Conservation (phyloP, 2,113 vertebrate species). For the Ptilonorhynchus violaceus region DNA sequence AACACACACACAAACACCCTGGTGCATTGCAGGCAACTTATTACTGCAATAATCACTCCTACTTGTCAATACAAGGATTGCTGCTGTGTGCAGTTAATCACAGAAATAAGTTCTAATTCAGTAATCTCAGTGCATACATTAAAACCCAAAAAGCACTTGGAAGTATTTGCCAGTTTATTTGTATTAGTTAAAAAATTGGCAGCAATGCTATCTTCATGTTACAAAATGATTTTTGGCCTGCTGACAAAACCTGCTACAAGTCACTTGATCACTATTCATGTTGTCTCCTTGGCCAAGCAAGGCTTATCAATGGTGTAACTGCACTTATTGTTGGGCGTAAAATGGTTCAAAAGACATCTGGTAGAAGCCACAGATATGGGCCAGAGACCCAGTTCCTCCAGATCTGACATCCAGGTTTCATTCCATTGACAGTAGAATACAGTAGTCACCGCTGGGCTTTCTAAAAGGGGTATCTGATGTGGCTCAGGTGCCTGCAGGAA, state of each 20-base stretch:
- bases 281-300: neutral
- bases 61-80: slow-evolving; percentile 17
- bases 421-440: neutral
- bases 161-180: slow-evolving; percentile 48
- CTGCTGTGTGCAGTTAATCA: neutral
- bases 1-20: neutral
- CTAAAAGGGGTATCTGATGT: neutral
- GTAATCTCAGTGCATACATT: neutral
- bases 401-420: neutral
- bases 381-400: neutral
- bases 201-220: neutral
- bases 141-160: neutral
- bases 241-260: neutral
- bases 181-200: slow-evolving; percentile 34
- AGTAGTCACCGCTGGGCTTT: neutral
- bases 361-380: neutral
- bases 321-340: neutral
- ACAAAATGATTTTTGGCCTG: neutral
- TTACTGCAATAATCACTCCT: slow-evolving; percentile 24
- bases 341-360: neutral
- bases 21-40: slow-evolving; percentile 48
- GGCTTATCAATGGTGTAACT: neutral
- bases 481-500: neutral
- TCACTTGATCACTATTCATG: neutral
- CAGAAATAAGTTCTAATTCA: slow-evolving; percentile 7